Conservation (phyloP, 2,113 vertebrate genomes). For the Nannobrachium achirus region DNA sequence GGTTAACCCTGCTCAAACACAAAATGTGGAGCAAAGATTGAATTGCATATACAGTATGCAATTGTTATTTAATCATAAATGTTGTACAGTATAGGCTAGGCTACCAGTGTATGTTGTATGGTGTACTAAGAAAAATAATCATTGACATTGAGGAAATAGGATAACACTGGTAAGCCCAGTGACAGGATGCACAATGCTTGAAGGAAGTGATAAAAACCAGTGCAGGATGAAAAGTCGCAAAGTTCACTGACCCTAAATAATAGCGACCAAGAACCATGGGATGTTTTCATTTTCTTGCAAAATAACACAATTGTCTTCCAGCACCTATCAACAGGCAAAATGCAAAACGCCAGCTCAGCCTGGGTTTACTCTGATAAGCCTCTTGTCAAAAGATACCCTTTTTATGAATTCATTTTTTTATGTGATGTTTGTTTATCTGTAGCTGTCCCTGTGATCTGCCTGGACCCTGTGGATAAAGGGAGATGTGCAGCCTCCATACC, state of each 20-base stretch:
- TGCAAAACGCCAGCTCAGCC: background rate
- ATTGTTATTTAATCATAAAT: too few relatives aligned
- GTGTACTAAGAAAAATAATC: too few relatives aligned
- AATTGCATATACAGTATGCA: too few relatives aligned
- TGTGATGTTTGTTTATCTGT: constrained; percentile 15
- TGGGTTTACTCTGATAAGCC: background rate
- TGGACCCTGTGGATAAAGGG: constrained; percentile 85
- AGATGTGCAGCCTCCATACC: constrained; percentile 84
- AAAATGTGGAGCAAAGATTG: too few relatives aligned
- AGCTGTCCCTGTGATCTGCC: constrained; percentile 86
- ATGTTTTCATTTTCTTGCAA: background rate
- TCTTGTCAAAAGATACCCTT: background rate
- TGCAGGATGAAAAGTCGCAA: background rate
- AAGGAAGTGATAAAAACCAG: background rate
- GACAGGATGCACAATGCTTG: background rate
- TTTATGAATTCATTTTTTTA: background rate
- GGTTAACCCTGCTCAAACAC: too few relatives aligned
- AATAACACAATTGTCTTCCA: background rate
- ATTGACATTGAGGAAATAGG: too few relatives aligned
- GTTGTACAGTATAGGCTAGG: too few relatives aligned
- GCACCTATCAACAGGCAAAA: background rate
- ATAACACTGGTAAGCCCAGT: background rate
- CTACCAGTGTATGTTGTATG: too few relatives aligned
- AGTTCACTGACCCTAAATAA: background rate
- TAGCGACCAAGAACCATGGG: background rate